These are phyloP conservation scores for Aspidoscelis tigris DNA, from an alignment of 2,113 vertebrate genomes.

Conservation along the genomic window DNA sequence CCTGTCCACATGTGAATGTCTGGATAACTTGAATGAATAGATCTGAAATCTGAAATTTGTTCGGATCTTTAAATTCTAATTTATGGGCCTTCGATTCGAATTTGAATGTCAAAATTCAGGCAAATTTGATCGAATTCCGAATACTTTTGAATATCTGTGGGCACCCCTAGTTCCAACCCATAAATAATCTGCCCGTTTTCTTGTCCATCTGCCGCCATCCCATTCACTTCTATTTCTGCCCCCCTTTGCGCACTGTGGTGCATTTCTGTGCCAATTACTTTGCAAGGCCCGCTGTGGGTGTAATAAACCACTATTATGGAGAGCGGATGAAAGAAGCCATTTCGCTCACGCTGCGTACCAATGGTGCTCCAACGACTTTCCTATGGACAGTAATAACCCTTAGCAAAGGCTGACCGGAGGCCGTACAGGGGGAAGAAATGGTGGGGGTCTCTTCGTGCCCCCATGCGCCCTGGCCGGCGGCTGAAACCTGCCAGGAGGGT, in stretches of 20 bases:
- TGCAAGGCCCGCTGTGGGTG: background rate
- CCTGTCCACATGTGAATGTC: too few species aligned
- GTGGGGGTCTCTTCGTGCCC: background rate
- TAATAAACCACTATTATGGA: background rate
- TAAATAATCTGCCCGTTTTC: background rate
- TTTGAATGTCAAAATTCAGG: too few species aligned
- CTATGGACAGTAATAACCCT: accelerated
- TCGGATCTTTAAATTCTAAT: too few species aligned
- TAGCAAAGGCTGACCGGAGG: background rate
- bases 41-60: too few species aligned
- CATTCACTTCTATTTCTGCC: background rate
- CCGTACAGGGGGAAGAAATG: background rate
- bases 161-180: background rate
- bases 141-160: too few species aligned
- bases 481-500: too few species aligned
- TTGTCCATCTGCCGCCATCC: background rate
- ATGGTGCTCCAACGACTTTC: background rate
- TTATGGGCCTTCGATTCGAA: too few species aligned
- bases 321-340: background rate
- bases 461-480: too few species aligned
- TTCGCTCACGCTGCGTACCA: constrained; percentile 18
- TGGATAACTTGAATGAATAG: too few species aligned
- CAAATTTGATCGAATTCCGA: too few species aligned
- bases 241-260: background rate
- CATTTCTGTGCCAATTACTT: background rate